A percentile compares a stretch with the other conserved stretches of the same genome.
phyloP scores from a whole-genome alignment of 2,888 invertebrate species.

The Mycogona germanica region DNA sequence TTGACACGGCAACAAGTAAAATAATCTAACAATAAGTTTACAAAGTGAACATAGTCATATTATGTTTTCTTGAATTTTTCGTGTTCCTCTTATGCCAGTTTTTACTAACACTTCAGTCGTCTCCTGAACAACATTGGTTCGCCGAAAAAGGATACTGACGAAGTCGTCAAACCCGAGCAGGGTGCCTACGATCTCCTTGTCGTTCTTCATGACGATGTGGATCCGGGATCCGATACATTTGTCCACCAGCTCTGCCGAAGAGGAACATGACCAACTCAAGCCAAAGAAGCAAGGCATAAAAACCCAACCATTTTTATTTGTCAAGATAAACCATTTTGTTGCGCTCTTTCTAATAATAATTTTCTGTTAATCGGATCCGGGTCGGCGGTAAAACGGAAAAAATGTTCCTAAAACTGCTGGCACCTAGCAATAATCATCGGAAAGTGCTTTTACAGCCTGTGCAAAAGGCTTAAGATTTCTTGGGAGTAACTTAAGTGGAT shows the following conservation, averaged over 20 bases:
- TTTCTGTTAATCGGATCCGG: too few relatives aligned
- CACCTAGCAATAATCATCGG: too few relatives aligned
- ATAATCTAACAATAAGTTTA: background rate
- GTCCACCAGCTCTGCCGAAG: slow-evolving; percentile 75
- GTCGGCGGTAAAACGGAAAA: too few relatives aligned
- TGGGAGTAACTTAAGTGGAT: too few relatives aligned
- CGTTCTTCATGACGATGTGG: slow-evolving; percentile 99
- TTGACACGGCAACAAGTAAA: background rate
- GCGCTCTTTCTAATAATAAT: too few relatives aligned
- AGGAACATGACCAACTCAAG: background rate
- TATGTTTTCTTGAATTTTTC: background rate
- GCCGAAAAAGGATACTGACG: slow-evolving; percentile 51
- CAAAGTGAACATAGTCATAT: background rate
- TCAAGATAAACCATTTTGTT: too few relatives aligned
- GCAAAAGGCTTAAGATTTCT: too few relatives aligned
- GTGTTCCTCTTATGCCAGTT: too few relatives aligned
- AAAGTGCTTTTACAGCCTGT: too few relatives aligned
- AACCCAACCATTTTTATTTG: too few relatives aligned
- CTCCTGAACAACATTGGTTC: background rate
- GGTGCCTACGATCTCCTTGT: slow-evolving; percentile 98
- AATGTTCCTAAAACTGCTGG: too few relatives aligned
- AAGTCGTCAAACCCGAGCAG: slow-evolving; percentile 96
- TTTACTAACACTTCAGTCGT: background rate
- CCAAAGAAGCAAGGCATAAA: background rate
- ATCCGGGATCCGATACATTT: slow-evolving; percentile 99